Conservation (phyloP, 2,113 vertebrate genomes). For the Dendropsophus ebraccatus region DNA sequence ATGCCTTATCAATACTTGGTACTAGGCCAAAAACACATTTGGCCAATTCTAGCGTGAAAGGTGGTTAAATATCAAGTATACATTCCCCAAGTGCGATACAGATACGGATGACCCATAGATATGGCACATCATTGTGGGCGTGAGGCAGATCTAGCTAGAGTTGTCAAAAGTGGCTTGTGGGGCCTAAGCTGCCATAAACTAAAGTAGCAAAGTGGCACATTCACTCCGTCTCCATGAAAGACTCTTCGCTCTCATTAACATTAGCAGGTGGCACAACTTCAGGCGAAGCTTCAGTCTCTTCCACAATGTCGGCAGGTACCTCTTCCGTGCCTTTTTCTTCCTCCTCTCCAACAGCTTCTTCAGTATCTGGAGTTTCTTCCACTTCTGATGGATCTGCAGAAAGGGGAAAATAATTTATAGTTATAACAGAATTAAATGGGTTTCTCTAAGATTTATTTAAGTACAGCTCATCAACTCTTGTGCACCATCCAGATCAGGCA, state of each 20-base stretch:
- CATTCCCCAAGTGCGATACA: constrained; percentile 63
- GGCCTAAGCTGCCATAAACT: constrained; percentile 72
- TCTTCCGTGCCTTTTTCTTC: constrained; percentile 62
- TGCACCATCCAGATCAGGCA: no score
- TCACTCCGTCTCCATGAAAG: constrained; percentile 85
- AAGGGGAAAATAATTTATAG: no score
- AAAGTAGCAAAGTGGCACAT: constrained; percentile 74
- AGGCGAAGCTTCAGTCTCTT: constrained; percentile 64
- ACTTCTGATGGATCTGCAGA: constrained; percentile 67
- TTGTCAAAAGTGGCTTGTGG: constrained; percentile 67
- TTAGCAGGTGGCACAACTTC: constrained; percentile 63
- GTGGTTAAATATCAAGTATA: constrained; percentile 61
- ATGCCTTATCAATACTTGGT: constrained; percentile 53
- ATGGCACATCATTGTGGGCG: constrained; percentile 62
- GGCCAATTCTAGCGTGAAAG: constrained; percentile 16
- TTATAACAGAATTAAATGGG: no score
- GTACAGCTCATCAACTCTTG: no score
- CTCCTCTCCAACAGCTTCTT: constrained; percentile 59
- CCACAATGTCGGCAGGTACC: constrained; percentile 60
- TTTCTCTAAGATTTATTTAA: no score
- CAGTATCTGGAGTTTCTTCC: constrained; percentile 59
- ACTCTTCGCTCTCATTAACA: constrained; percentile 75
- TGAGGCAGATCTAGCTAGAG: constrained; percentile 70
- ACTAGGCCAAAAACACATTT: neutral
- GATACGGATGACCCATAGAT: constrained; percentile 64